Evolutionary conservation across 1,140 invertebrate genomes (phyloP), one percentile per base, ranked within the genome.

Genomic region (Papilio aristodemus): DNA sequence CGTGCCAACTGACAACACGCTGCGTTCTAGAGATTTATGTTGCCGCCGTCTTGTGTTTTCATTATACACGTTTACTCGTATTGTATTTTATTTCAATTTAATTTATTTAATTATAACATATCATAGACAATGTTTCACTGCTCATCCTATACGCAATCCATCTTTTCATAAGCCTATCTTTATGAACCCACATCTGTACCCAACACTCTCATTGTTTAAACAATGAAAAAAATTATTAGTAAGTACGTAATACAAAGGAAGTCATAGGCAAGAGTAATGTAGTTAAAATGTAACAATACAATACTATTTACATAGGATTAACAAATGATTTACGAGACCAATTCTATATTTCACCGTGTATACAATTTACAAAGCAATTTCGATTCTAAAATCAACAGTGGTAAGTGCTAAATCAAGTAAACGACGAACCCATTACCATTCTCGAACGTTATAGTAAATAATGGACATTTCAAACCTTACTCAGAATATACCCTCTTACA

Each of bases 291-390:
- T 6, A 6, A 32, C 2, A 3, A 32, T 6, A 32, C 2, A 3
- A 32, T 32, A 32, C 27, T 43, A 43, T 43, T 43, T 43, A n/a
- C 41, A 43, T 43, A 43, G 41, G 41, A 43, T 14, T n/a, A 43
- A 32, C 27, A 32, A 32, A 32, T 6, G 27, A 43, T 50, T 50
- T 50, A 19, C 8, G 43, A 10, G 19, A 50, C 10, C 46, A n/a
- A 43, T 54, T 54, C 46, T 10, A 46, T 17, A 46, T 50, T 25
- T 50, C 9, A 50, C 17, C 17, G 22, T n/a, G n/a, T n/a, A n/a
- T n/a, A n/a, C n/a, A 32, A 32, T 32, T 22, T 6, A 54, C 46
- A 54, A 54, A 54, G 46, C 46, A 54, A 54, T 54, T 54, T 54
- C 46, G 10, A 54, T 54, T 54, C 46, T 54, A 54, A 54, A 22